These are phyloP conservation scores for Nylanderia fulva DNA, from an alignment of 1,140 invertebrate genomes.

Conservation along the genomic window DNA sequence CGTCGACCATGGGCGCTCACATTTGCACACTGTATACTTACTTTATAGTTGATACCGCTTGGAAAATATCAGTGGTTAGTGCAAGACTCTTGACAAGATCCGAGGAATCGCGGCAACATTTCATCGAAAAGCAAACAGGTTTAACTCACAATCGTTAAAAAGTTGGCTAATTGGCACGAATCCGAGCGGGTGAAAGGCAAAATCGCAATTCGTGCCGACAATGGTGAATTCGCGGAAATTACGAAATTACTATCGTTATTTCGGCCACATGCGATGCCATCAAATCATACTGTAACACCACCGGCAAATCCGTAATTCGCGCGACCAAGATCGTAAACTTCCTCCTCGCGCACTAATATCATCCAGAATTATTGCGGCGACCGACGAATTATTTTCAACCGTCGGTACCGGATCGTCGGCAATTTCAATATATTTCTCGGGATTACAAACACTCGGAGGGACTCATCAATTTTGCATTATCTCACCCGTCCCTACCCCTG, in stretches of 20 bases:
- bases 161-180: slow-evolving; percentile 70
- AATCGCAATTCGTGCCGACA: slow-evolving; percentile 15
- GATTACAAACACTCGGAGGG: slow-evolving; percentile 74
- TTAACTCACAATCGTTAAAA: slow-evolving; percentile 68
- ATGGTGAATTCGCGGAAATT: slow-evolving; percentile 6
- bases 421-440: slow-evolving; percentile 77
- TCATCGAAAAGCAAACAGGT: slow-evolving; percentile 71
- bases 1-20: slow-evolving; percentile 43
- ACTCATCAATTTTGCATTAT: slow-evolving; percentile 78
- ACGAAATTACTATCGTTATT: slow-evolving; percentile 41
- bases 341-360: slow-evolving; percentile 38
- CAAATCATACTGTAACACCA: too few relatives aligned
- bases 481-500: slow-evolving; percentile 68
- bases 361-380: slow-evolving; percentile 67
- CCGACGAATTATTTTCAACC: slow-evolving; percentile 71
- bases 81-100: neutral
- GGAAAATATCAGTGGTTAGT: slow-evolving; percentile 50
- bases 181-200: slow-evolving; percentile 53
- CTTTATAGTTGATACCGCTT: slow-evolving; percentile 58
- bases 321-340: slow-evolving; percentile 35
- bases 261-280: neutral
- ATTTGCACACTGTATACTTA: slow-evolving; percentile 50
- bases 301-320: slow-evolving; percentile 51
- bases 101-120: slow-evolving; percentile 68
- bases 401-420: slow-evolving; percentile 59